Conservation (phyloP, 2,797 vertebrate species). For the Pangasius macronema region DNA sequence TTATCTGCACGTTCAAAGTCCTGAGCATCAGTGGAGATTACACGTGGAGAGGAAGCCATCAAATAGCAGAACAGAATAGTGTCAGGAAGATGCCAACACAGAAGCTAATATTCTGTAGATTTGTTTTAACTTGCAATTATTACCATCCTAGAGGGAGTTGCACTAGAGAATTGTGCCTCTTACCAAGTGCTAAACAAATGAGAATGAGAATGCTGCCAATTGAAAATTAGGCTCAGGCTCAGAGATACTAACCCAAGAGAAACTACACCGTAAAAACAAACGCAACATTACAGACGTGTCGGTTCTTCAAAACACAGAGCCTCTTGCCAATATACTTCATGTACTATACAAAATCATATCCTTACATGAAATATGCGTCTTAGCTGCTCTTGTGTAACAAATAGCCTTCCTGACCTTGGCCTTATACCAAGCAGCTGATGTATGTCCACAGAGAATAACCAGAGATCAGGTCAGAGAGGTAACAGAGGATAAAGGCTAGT, state of each 20-base stretch:
- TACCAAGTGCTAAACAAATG: slow-evolving; percentile 29
- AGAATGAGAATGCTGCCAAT: slow-evolving; percentile 26
- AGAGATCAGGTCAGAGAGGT: slow-evolving; percentile 21
- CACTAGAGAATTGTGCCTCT: not conserved
- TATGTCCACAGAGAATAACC: not conserved
- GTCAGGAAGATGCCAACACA: slow-evolving; percentile 27
- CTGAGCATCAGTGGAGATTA: slow-evolving; percentile 47
- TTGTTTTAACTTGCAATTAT: slow-evolving; percentile 48
- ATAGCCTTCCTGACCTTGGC: slow-evolving; percentile 27
- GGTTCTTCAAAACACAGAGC: not conserved
- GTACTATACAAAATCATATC: not conserved
- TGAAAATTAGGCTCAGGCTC: slow-evolving; percentile 5
- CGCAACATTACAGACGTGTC: not conserved
- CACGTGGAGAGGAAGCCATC: slow-evolving; percentile 35
- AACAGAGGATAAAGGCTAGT: not conserved
- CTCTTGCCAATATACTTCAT: not conserved
- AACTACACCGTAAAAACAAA: slow-evolving; percentile 4
- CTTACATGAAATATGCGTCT: not conserved
- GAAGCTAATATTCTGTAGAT: slow-evolving; percentile 46
- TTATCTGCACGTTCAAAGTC: slow-evolving; percentile 49
- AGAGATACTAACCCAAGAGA: slow-evolving; percentile 5
- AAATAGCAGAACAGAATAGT: slow-evolving; percentile 32
- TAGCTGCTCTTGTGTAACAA: not conserved
- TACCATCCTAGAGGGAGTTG: slow-evolving; percentile 32
- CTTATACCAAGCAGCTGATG: not conserved